phyloP scores from a whole-genome alignment of 2,113 vertebrate species.

The Plecturocebus donacophilus region DNA sequence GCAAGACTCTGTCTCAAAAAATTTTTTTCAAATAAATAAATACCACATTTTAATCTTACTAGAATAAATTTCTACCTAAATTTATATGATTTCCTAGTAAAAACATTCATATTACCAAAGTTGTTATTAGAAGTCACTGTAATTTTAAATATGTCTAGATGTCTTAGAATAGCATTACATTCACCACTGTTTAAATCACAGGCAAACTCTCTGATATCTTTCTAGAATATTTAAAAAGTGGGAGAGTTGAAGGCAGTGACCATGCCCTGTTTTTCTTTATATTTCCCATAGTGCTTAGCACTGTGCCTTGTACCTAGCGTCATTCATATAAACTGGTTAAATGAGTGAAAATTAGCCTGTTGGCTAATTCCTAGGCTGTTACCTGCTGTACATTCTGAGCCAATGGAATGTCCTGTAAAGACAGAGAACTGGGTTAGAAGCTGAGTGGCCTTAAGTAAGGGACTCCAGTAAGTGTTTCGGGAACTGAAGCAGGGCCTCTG shows the following conservation, averaged over 20 bases:
- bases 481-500: background rate
- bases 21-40: background rate
- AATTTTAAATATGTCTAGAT: conserved; percentile 29
- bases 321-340: background rate
- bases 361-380: background rate
- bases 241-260: background rate
- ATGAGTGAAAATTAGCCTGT: conserved; percentile 34
- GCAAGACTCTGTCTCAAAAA: no score
- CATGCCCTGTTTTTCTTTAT: background rate
- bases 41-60: conserved; percentile 13
- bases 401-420: background rate
- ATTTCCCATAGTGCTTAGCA: background rate
- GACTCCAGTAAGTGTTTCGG: background rate
- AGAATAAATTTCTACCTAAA: conserved; percentile 48
- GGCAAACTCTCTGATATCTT: background rate
- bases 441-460: conserved; percentile 17
- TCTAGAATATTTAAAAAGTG: conserved; percentile 36
- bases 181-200: conserved; percentile 15
- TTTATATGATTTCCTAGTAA: background rate
- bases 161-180: conserved; percentile 24
- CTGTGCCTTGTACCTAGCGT: background rate
- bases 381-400: background rate
- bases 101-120: conserved; percentile 20
- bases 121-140: conserved; percentile 33
- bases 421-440: background rate